Base-by-base conservation (phyloP, 2,888 invertebrate genomes). In the Autographa pulchrina region DNA sequence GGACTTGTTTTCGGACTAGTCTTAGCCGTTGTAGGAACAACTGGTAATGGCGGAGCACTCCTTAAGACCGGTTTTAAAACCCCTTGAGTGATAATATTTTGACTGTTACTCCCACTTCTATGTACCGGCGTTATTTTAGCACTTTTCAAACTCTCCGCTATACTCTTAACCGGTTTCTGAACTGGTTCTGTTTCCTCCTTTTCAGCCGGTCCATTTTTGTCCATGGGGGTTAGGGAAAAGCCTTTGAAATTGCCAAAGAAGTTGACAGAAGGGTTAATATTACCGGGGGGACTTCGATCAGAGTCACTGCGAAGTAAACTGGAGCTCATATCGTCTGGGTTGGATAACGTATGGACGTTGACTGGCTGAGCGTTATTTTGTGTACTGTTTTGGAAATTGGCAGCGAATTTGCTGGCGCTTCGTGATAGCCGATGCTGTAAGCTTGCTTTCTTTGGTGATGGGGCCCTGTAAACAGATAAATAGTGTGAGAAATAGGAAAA, bases 161-260 rank as follows among this genome's bases (percentile, higher is more conserved):
- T 74, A 62, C 59, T 70, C 8, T 79, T 83, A 0, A 81, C 84
- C 61, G 74, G 77, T 62, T 78, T 84, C 9, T 35, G 77, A 62
- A 62, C 68, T 74, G 78, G 80, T 25, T 52, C 63, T 60, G 68
- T 82, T 8, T 83, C 75, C 0, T 79, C 80, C 41, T 80, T 81
- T 58, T 84, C 88, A 5, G 78, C 59, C 1, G 84, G 83, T 31
- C 86, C 83, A 38, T 93, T 92, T 83, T 95, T 96, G 48, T 96
- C 96, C 0, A 97, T 94, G 0, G 98, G 98, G 0, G 97, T 96
- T 60, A 98, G 96, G 0, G 97, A 97, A 91, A 98, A 98, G 0
- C 98, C 98, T 92, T 98, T 98, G 93, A 98, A 98, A 86, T 98
- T 98, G 0, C 98, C 98, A 90, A 98, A 98, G 93, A 98, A 97